Evolutionary conservation across 2,797 vertebrate genomes (phyloP).

Genomic region (Acanthurus leucopareius): DNA sequence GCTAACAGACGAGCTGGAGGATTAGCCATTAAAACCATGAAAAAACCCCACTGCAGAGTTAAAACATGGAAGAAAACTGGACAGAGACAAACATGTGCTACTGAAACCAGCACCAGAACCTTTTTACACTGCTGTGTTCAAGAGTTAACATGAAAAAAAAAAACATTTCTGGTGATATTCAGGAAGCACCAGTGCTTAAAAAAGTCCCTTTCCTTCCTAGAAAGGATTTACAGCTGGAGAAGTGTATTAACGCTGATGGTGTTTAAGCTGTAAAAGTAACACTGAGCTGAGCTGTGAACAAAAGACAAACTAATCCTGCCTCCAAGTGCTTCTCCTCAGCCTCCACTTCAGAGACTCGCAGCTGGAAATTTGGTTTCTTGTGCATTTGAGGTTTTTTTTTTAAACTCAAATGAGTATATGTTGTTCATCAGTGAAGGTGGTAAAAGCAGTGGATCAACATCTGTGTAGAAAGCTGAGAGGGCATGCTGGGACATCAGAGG

Average conservation of each 20-base stretch:
- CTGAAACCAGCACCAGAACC: not conserved
- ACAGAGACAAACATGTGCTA: not conserved
- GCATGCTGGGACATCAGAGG: too few relatives aligned
- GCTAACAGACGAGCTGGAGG: slow-evolving; percentile 47
- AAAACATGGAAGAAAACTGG: not conserved
- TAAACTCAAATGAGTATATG: too few relatives aligned
- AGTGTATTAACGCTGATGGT: not conserved
- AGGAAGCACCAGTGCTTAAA: not conserved
- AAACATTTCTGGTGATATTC: too few relatives aligned
- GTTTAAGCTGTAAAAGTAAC: slow-evolving; percentile 32
- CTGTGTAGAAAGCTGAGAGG: too few relatives aligned
- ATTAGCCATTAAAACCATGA: slow-evolving; percentile 33
- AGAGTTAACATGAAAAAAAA: not conserved
- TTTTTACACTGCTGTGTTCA: not conserved
- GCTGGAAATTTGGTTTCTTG: not conserved
- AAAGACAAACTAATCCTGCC: slow-evolving; percentile 24
- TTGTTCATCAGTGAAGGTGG: too few relatives aligned
- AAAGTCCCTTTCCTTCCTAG: not conserved
- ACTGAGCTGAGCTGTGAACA: slow-evolving; percentile 30
- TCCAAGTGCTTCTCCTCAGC: slow-evolving; percentile 16
- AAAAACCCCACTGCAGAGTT: slow-evolving; percentile 21
- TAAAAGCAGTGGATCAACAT: too few relatives aligned
- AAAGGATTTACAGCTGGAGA: not conserved
- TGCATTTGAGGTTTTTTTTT: not conserved
- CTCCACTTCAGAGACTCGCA: not conserved